phyloP scores from a whole-genome alignment of 2,113 vertebrate species.

The Dascyllus trimaculatus region DNA sequence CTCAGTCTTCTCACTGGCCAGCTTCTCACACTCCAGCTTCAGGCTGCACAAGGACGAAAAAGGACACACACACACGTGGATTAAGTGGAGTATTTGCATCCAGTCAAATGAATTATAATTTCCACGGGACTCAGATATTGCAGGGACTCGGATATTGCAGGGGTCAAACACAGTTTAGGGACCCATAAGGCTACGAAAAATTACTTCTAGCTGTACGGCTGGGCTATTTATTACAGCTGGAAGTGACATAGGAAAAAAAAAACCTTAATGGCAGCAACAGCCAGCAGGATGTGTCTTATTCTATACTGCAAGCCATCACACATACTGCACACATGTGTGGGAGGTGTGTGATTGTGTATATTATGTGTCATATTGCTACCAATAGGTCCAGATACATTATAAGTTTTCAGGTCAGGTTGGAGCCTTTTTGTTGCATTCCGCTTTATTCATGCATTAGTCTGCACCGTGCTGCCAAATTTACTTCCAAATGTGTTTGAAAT shows the following conservation, averaged over 20 bases:
- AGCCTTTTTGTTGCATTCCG: not conserved
- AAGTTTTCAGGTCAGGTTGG: not conserved
- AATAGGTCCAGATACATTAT: not conserved
- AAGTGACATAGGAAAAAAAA: slow-evolving; percentile 21
- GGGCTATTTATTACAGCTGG: slow-evolving; percentile 24
- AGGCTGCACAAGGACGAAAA: slow-evolving; percentile 86
- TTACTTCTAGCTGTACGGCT: not conserved
- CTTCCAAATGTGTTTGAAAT: too few species aligned
- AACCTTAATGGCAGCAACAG: slow-evolving; percentile 6
- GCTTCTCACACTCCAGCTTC: slow-evolving; percentile 97
- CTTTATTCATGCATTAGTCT: not conserved
- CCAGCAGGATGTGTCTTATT: slow-evolving; percentile 19
- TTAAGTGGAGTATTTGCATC: slow-evolving; percentile 54
- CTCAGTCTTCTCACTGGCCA: slow-evolving; percentile 88
- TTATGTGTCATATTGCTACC: not conserved
- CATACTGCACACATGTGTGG: not conserved
- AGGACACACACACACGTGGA: slow-evolving; percentile 18
- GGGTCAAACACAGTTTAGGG: slow-evolving; percentile 55
- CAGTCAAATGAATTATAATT: slow-evolving; percentile 51
- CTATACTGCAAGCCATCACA: slow-evolving; percentile 17
- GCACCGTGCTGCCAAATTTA: not conserved
- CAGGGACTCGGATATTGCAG: slow-evolving; percentile 20
- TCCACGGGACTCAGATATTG: slow-evolving; percentile 32
- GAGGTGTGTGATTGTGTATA: not conserved
- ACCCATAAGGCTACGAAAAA: slow-evolving; percentile 5